These are phyloP conservation scores for Pseudorhiza aurosa DNA, from an alignment of 30 jellyfish, hydroid and myxozoan species.

Conservation along the genomic window DNA sequence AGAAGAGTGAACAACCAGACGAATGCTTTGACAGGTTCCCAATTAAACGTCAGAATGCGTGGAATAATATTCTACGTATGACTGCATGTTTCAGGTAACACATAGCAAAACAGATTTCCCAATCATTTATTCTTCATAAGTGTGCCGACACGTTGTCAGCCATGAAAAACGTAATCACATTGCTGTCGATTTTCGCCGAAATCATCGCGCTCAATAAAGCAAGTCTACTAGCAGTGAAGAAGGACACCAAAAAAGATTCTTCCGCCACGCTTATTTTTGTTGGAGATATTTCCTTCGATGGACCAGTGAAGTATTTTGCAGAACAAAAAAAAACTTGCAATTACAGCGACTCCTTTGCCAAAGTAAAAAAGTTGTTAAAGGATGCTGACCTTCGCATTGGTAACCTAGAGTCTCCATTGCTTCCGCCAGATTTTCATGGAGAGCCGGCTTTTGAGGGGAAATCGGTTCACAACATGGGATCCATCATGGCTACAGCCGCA, in stretches of 20 bases:
- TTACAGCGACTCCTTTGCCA: constrained; percentile 24
- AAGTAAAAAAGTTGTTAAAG: constrained; percentile 10
- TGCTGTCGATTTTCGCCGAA: not conserved
- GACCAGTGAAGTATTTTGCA: constrained; percentile 62
- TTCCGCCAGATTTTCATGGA: not conserved
- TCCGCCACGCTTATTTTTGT: constrained; percentile 49
- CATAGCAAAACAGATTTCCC: no score
- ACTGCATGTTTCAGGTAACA: no score
- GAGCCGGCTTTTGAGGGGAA: constrained; percentile 2
- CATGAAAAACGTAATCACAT: not conserved
- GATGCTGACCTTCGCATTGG: constrained; percentile 75
- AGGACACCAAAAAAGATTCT: not conserved
- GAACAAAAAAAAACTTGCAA: constrained; percentile 56
- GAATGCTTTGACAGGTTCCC: no score
- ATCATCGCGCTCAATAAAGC: not conserved
- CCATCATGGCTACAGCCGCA: constrained; percentile 53
- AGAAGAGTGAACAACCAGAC: no score
- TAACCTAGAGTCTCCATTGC: constrained; percentile 51
- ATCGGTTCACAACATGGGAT: constrained; percentile 37
- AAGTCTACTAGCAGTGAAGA: not conserved
- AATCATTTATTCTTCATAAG: no score
- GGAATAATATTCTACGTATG: no score
- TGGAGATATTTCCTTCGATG: constrained; percentile 69
- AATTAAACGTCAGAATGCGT: no score
- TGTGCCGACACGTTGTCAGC: no score